Conservation (phyloP, 1,140 invertebrate species). For the Gryon sp. region DNA sequence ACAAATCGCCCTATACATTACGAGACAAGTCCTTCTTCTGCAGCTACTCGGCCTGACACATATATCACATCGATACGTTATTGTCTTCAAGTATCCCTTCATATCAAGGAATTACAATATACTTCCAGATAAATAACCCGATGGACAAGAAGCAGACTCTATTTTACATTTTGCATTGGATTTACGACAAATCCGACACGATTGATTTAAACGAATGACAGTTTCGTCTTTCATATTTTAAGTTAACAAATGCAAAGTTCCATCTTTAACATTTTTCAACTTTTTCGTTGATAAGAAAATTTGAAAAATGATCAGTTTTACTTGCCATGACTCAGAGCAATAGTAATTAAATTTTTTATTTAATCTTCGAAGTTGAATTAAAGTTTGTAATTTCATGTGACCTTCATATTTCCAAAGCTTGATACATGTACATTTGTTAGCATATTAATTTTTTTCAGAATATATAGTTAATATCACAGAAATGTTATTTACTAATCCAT, state of each 20-base stretch:
- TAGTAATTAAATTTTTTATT: no score
- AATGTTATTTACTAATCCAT: no score
- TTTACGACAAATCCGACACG: conserved; percentile 17
- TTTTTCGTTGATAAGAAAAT: no score
- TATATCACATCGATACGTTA: conserved; percentile 78
- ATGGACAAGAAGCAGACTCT: conserved; percentile 41
- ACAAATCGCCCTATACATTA: conserved; percentile 70
- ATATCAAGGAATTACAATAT: conserved; percentile 56
- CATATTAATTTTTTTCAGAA: no score
- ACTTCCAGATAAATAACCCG: conserved; percentile 56
- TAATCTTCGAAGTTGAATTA: no score
- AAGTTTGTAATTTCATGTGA: no score
- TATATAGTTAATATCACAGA: no score
- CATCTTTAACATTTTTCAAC: no score
- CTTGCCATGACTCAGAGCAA: no score
- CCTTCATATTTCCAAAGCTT: no score
- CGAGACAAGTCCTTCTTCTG: conserved; percentile 66
- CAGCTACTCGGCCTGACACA: conserved; percentile 67
- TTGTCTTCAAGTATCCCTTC: conserved; percentile 68
- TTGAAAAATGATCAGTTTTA: no score
- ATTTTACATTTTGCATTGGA: conserved; percentile 25
- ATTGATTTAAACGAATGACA: conserved; percentile 28
- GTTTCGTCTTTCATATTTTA: not conserved
- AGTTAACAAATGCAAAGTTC: conserved; percentile 3
- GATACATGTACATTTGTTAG: no score